Evolutionary conservation across 2,113 vertebrate genomes (phyloP).

Genomic region (Aspidoscelis tigris): DNA sequence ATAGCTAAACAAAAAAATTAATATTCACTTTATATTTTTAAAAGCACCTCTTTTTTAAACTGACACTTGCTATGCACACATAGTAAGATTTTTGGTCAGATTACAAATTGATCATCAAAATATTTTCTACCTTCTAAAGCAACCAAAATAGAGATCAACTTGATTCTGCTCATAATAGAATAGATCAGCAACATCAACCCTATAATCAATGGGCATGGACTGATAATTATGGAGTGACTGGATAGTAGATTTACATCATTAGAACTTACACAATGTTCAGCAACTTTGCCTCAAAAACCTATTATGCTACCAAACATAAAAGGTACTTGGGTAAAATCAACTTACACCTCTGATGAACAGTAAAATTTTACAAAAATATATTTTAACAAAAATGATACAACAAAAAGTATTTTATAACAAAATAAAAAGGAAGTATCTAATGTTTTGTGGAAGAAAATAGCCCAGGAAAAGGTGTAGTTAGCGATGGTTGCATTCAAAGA

Average conservation of each 20-base stretch:
- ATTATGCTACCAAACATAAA: neutral
- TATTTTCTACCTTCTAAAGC: slow-evolving; percentile 21
- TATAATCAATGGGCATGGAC: slow-evolving; percentile 20
- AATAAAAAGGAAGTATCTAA: neutral
- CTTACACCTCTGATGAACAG: slow-evolving; percentile 9
- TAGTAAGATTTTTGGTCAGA: slow-evolving; percentile 8
- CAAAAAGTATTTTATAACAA: neutral
- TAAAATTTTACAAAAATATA: neutral
- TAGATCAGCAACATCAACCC: neutral
- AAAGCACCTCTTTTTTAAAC: neutral
- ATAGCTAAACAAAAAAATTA: neutral
- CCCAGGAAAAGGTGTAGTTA: slow-evolving; percentile 11
- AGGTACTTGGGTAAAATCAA: slow-evolving; percentile 6
- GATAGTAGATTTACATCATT: slow-evolving; percentile 4
- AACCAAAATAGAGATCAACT: slow-evolving; percentile 7
- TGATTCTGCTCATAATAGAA: neutral
- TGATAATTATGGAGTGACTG: slow-evolving; percentile 17
- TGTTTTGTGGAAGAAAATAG: neutral
- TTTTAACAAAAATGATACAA: neutral
- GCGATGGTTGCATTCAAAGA: slow-evolving; percentile 18
- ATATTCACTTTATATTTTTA: neutral
- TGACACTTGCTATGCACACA: neutral
- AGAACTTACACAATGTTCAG: neutral
- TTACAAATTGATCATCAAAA: slow-evolving; percentile 2
- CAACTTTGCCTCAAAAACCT: slow-evolving; percentile 32